phyloP scores from a whole-genome alignment of 2,797 vertebrate species.

The Tragopan temminckii region DNA sequence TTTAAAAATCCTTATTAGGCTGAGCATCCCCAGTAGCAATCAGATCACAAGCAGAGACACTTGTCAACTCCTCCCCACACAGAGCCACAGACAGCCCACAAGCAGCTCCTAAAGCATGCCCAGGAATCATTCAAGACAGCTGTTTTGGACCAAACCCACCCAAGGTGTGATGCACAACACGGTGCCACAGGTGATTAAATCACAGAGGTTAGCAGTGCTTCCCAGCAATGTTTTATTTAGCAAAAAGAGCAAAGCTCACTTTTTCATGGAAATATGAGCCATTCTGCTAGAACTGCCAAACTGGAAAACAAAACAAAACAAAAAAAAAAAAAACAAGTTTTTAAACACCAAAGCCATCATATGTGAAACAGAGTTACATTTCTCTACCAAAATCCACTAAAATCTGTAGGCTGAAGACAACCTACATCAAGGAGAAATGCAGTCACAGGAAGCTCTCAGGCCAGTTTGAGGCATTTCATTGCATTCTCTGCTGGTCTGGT shows the following conservation, averaged over 20 bases:
- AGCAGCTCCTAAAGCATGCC: background rate
- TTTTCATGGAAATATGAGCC: background rate
- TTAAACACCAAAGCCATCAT: background rate
- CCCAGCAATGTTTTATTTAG: background rate
- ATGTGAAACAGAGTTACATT: background rate
- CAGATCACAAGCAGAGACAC: background rate
- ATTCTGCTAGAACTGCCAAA: background rate
- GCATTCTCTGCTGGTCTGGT: background rate
- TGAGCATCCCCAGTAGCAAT: background rate
- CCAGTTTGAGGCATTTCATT: background rate
- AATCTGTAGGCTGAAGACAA: background rate
- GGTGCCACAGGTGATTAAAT: background rate
- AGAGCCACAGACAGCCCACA: fast-evolving
- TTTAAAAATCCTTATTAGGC: background rate
- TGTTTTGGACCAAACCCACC: background rate
- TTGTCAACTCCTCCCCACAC: background rate
- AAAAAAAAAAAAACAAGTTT: background rate
- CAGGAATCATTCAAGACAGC: background rate
- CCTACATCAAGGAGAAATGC: background rate
- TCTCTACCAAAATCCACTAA: background rate
- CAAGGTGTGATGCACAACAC: background rate
- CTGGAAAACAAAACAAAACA: background rate
- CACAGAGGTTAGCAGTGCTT: background rate
- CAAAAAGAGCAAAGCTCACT: background rate
- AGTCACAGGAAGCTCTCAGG: background rate